Evolutionary conservation across 2,113 vertebrate genomes (phyloP).

Genomic region (Pteropus alecto): DNA sequence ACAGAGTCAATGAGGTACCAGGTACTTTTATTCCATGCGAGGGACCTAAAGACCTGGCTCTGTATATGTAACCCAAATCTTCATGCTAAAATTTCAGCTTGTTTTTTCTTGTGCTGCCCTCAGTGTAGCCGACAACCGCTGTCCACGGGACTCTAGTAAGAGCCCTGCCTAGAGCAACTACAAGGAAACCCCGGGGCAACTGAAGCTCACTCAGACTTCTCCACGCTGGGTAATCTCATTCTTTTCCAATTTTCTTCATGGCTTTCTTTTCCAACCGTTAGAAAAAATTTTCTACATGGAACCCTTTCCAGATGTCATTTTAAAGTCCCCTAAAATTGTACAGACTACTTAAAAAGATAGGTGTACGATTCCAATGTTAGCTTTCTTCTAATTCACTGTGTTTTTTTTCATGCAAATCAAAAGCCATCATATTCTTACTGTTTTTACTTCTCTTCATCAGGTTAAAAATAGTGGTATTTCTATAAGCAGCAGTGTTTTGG

Average conservation of each 20-base stretch:
- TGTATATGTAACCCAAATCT: background rate
- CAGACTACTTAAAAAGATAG: background rate
- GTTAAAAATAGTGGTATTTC: constrained; percentile 40
- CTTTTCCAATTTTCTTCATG: background rate
- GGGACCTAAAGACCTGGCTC: background rate
- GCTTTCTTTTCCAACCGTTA: constrained; percentile 11
- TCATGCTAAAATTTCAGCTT: background rate
- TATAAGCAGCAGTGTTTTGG: background rate
- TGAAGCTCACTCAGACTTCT: background rate
- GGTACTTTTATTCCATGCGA: background rate
- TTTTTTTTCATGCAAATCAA: constrained; percentile 40
- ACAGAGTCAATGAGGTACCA: background rate
- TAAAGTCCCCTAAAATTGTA: background rate
- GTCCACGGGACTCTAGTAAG: background rate
- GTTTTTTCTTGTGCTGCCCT: background rate
- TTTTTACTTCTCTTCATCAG: background rate
- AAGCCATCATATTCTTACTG: background rate
- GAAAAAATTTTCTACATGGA: background rate
- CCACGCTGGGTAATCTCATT: background rate
- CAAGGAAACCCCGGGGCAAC: background rate
- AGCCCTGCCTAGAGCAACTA: background rate
- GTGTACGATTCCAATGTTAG: background rate
- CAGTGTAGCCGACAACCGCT: background rate
- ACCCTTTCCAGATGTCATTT: background rate
- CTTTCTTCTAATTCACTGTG: constrained; percentile 18